These are phyloP conservation scores for Dorcus parallelipipedus DNA, from an alignment of 2,888 invertebrate genomes.

Conservation along the genomic window DNA sequence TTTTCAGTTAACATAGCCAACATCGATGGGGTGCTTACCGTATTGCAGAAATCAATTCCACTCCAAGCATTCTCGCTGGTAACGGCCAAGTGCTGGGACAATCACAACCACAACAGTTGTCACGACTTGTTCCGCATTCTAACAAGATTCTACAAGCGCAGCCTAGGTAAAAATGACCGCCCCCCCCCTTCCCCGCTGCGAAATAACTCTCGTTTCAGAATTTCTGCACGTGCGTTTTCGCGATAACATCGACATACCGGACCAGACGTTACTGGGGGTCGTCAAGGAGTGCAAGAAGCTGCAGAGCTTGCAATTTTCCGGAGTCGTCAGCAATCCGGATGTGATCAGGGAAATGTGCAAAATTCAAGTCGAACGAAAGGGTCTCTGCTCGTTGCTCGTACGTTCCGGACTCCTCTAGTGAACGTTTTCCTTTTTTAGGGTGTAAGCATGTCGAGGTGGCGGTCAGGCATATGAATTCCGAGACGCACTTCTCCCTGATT, in stretches of 20 bases:
- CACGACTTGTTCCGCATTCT: conserved; percentile 13
- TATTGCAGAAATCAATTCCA: conserved; percentile 50
- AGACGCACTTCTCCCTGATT: neutral
- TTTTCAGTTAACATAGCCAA: conserved; percentile 43
- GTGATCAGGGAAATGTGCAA: conserved; percentile 39
- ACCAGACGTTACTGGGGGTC: conserved; percentile 47
- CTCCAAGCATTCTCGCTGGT: conserved; percentile 48
- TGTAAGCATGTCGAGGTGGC: neutral
- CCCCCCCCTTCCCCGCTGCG: neutral
- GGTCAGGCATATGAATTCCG: neutral
- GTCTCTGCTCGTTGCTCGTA: neutral
- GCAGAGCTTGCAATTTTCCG: conserved; percentile 49
- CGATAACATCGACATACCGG: conserved; percentile 50
- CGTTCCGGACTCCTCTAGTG: too few relatives aligned
- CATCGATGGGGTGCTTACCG: conserved; percentile 48
- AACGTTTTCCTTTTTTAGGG: neutral
- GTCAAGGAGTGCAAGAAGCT: conserved; percentile 46
- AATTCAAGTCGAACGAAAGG: conserved; percentile 1
- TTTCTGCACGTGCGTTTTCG: conserved; percentile 48
- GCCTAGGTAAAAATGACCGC: conserved; percentile 41
- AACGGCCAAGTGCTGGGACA: conserved; percentile 50
- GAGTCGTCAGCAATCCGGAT: conserved; percentile 47
- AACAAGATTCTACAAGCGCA: conserved; percentile 30
- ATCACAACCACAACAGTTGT: conserved; percentile 35
- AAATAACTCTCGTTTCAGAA: conserved; percentile 33